A percentile compares a stretch with the other conserved stretches of the same genome.
Evolutionary conservation across 2,797 vertebrate genomes (phyloP).

Genomic region (Sebastes dallii): DNA sequence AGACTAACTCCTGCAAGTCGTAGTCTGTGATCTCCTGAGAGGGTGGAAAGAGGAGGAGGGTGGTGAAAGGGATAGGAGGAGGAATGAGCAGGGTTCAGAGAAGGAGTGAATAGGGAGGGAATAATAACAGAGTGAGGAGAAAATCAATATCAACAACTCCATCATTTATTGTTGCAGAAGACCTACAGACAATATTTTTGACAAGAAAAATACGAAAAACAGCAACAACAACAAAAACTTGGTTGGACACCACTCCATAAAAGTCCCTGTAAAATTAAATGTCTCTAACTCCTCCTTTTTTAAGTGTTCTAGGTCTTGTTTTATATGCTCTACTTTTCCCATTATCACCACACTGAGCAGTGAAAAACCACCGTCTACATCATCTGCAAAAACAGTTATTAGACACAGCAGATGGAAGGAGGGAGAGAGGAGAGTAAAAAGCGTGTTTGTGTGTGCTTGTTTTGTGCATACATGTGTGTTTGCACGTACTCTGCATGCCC

Average conservation of each 20-base stretch:
- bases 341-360: background rate
- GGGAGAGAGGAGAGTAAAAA: conserved; percentile 1
- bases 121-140: background rate
- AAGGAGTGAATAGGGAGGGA: background rate
- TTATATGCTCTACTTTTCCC: conserved; percentile 3
- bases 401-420: background rate
- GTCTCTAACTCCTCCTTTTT: background rate
- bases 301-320: background rate
- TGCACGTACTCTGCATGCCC: conserved; percentile 56
- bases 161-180: background rate
- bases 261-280: background rate
- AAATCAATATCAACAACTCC: conserved; percentile 3
- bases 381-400: conserved; percentile 18
- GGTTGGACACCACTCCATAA: background rate
- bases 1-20: conserved; percentile 95
- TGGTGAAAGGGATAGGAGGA: background rate
- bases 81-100: background rate
- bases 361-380: background rate
- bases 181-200: background rate
- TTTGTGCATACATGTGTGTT: conserved; percentile 39
- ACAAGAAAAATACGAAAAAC: background rate
- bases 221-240: background rate
- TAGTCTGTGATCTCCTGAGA: conserved; percentile 93
- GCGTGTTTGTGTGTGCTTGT: background rate
- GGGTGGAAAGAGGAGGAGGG: background rate